Conservation (phyloP, 2,113 vertebrate genomes). For the Sapajus apella region DNA sequence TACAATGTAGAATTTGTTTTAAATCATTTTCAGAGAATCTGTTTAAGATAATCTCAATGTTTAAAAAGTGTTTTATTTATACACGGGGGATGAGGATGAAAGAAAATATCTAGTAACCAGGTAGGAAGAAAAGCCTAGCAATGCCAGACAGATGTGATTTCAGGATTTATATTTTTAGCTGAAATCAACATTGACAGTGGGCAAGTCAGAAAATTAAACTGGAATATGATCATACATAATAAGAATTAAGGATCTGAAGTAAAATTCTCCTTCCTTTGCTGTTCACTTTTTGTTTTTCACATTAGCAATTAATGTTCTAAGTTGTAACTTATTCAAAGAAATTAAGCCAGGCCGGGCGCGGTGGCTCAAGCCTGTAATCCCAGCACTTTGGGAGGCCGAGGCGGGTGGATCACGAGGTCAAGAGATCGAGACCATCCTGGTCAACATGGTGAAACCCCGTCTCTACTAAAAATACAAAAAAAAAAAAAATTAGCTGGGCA, state of each 20-base stretch:
- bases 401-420: no score
- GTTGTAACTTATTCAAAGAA: constrained; percentile 17
- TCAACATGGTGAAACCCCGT: no score
- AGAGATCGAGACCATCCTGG: no score
- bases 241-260: background rate
- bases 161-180: background rate
- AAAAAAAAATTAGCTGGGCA: no score
- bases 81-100: background rate
- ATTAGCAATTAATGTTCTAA: constrained; percentile 27
- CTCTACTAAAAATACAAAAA: no score
- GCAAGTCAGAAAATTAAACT: background rate
- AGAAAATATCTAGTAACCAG: constrained; percentile 6
- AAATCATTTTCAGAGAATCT: background rate
- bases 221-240: background rate
- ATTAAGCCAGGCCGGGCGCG: no score
- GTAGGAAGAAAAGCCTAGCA: background rate
- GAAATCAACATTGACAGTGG: background rate
- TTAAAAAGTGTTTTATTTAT: constrained; percentile 4
- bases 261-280: background rate
- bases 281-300: background rate
- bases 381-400: no score
- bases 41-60: background rate
- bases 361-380: no score
- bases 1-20: background rate
- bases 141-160: background rate